A percentile compares a stretch with the other conserved stretches of the same genome.
Conservation (phyloP, 2,113 vertebrate species). For the Fukomys damarensis region DNA sequence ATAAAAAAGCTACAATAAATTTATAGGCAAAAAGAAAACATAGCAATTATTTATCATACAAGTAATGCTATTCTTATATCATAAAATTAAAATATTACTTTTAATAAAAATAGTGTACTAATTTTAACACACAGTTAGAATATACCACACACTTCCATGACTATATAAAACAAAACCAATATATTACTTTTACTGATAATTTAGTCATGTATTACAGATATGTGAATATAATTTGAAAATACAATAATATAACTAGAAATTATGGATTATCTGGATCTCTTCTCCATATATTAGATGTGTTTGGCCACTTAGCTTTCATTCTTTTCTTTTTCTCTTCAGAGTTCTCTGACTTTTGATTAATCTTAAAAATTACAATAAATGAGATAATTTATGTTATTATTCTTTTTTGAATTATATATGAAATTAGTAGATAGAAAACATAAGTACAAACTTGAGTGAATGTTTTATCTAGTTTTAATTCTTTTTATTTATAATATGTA, state of each 20-base stretch:
- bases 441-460: background rate
- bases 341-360: background rate
- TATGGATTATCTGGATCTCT: background rate
- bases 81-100: constrained; percentile 3
- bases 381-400: background rate
- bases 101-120: background rate
- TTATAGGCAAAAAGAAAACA: background rate
- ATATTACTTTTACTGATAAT: background rate
- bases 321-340: background rate
- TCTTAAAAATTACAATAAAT: background rate
- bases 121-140: background rate
- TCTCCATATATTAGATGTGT: background rate
- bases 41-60: background rate
- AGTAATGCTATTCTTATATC: background rate
- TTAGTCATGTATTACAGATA: background rate
- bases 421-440: background rate
- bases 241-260: background rate
- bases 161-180: background rate
- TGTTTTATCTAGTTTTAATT: background rate
- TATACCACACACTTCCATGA: background rate
- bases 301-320: background rate
- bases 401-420: background rate
- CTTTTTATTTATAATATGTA: background rate
- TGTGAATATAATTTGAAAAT: background rate
- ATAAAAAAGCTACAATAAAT: background rate